Conservation (phyloP, 2,113 vertebrate species). For the Hoplias malabaricus region DNA sequence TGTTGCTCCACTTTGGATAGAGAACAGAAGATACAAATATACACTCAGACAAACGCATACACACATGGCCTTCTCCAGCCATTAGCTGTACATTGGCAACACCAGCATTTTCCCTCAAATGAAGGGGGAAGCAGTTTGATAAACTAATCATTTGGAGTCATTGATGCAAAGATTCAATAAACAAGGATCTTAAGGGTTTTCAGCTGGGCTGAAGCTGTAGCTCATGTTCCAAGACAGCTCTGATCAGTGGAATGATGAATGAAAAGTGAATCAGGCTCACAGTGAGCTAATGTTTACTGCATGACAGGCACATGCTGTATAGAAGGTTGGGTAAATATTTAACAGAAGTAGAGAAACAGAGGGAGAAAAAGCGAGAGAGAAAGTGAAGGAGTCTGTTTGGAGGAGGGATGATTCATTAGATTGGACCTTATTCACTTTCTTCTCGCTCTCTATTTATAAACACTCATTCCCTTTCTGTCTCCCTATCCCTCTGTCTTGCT, state of each 20-base stretch:
- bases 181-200: constrained; percentile 43
- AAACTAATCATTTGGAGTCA: constrained; percentile 46
- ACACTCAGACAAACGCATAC: neutral
- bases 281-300: constrained; percentile 45
- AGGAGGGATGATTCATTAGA: constrained; percentile 54
- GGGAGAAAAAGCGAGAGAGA: constrained; percentile 49
- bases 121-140: constrained; percentile 40
- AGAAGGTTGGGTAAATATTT: constrained; percentile 60
- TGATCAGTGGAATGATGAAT: constrained; percentile 52
- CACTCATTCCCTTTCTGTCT: neutral
- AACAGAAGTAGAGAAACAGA: constrained; percentile 42
- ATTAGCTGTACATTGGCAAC: constrained; percentile 20
- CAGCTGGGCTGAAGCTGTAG: constrained; percentile 39
- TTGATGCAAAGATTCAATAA: constrained; percentile 44
- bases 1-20: too few relatives aligned
- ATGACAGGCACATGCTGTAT: constrained; percentile 48
- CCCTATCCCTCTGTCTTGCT: neutral
- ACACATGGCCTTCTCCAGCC: neutral
- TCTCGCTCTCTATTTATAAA: neutral
- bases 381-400: constrained; percentile 47
- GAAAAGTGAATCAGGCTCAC: constrained; percentile 53
- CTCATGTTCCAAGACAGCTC: constrained; percentile 51
- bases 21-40: neutral
- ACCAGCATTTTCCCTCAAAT: constrained; percentile 39
- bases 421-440: constrained; percentile 37